Base-by-base conservation (phyloP, 2,797 vertebrate species). In the Microctenopoma stevenorrisi region DNA sequence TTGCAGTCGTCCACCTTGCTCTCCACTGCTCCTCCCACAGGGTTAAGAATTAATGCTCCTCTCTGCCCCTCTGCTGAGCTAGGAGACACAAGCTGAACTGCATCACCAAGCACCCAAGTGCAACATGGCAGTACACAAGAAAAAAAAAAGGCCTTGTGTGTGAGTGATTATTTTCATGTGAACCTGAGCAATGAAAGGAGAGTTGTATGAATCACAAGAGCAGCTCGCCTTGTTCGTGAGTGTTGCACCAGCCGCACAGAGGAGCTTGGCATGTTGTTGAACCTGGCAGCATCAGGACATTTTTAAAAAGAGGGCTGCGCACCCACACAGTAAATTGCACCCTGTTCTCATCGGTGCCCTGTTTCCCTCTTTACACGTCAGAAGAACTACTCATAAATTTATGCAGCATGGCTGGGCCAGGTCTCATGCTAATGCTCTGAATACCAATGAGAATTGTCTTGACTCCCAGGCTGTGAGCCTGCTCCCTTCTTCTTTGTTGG, bases 41-140 rank as follows among this genome's bases (percentile, higher is more conserved):
- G 84, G 83, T 89, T 90, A 87, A 87, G 86, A 89, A 89, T 86
- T 78, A 90, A 88, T 90, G 80, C 73, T 72, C 44, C 72, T 72
- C 38, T 85, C 85, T 72, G 25, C 66, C 79, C 81, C 74, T 80
- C 52, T 76, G 82, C 88, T 74, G 67, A 84, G 76, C 65, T 68
- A 81, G 74, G 85, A 82, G 79, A 81, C 71, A 78, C 14, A 0
- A 18, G 80, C 44, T n/a, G 33, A 73, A 71, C 72, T 35, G 75
- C 76, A 62, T 80, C 63, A 16, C 49, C 28, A 11, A 74, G 61
- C 75, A 25, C 44, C 60, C 25, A 0, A 26, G 65, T 25, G 38
- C 55, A 40, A 51, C 8, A 46, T 7, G 16, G 58, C 9, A 16
- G 55, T 26, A 47, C 49, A 22, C 48, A 22, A 54, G 48, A 38